A percentile compares a stretch with the other conserved stretches of the same genome.
Evolutionary conservation across 2,888 invertebrate genomes (phyloP).

Genomic region (Protonemura montana): DNA sequence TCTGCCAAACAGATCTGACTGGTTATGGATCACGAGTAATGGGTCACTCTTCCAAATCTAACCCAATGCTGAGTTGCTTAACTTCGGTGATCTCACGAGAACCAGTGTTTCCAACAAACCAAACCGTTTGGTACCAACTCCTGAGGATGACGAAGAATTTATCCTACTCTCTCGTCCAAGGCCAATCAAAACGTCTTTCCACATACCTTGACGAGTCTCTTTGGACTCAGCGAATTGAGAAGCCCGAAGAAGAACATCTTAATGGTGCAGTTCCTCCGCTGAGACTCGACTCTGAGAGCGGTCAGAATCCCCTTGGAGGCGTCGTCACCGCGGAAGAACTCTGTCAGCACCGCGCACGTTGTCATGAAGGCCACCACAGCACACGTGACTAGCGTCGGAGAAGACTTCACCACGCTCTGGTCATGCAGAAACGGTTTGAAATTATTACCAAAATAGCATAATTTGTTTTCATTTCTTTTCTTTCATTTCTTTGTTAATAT

Average conservation of each 20-base stretch:
- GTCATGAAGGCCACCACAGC: slow-evolving; percentile 71
- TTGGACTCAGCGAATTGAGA: slow-evolving; percentile 55
- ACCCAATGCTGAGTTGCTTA: too few species aligned
- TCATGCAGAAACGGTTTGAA: not conserved
- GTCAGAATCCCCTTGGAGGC: slow-evolving; percentile 13
- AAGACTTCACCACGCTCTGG: slow-evolving; percentile 64
- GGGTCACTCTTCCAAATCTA: too few species aligned
- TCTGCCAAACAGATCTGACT: too few species aligned
- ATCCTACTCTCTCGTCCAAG: not conserved
- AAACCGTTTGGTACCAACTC: too few species aligned
- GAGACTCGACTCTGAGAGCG: slow-evolving; percentile 54
- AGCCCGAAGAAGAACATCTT: slow-evolving; percentile 52
- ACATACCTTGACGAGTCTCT: not conserved
- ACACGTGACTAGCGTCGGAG: slow-evolving; percentile 68
- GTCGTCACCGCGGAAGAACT: not conserved
- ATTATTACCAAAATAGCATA: too few species aligned
- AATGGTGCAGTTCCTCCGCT: slow-evolving; percentile 54
- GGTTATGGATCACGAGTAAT: too few species aligned
- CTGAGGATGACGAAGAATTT: not conserved
- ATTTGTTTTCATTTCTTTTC: too few species aligned
- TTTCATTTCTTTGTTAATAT: too few species aligned
- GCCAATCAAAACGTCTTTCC: too few species aligned
- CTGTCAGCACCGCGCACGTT: slow-evolving; percentile 67
- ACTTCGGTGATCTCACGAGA: too few species aligned
- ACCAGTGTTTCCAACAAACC: too few species aligned